A percentile compares a stretch with the other conserved stretches of the same genome.
Conservation (phyloP, 2,888 invertebrate genomes). For the Stenodema calcarata region DNA sequence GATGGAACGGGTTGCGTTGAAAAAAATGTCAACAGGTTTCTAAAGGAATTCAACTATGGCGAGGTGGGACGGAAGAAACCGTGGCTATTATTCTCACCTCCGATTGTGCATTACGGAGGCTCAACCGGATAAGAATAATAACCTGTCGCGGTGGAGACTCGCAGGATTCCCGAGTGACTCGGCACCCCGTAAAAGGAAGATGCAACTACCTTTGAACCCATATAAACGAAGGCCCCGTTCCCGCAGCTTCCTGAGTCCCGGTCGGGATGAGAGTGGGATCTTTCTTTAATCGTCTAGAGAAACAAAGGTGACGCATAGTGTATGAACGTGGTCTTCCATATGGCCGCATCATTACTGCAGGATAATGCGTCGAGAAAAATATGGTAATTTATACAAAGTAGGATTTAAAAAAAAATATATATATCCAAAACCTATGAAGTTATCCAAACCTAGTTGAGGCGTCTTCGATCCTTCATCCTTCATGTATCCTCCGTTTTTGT, state of each 20-base stretch:
- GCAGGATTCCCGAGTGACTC: slow-evolving; percentile 26
- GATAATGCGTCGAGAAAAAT: background rate
- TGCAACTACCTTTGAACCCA: slow-evolving; percentile 26
- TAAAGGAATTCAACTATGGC: background rate
- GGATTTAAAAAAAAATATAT: too few species aligned
- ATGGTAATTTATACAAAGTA: background rate
- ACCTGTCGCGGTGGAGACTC: background rate
- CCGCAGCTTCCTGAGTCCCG: background rate
- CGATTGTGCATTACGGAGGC: slow-evolving; percentile 14
- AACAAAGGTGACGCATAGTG: background rate
- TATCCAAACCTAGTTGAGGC: too few species aligned
- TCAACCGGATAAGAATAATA: slow-evolving; percentile 22
- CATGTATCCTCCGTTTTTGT: too few species aligned
- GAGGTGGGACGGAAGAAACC: background rate
- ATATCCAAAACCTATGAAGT: too few species aligned
- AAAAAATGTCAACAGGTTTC: background rate
- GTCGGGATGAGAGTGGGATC: background rate
- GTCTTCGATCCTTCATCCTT: too few species aligned
- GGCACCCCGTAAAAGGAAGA: slow-evolving; percentile 3
- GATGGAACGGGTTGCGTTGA: background rate
- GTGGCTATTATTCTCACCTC: slow-evolving; percentile 18
- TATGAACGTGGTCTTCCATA: background rate
- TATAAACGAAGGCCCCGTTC: background rate
- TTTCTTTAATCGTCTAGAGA: background rate
- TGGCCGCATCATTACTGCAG: background rate